Evolutionary conservation across 1,140 invertebrate genomes (phyloP), one percentile per base, ranked within the genome.

Genomic region (Diachasma alloeum): DNA sequence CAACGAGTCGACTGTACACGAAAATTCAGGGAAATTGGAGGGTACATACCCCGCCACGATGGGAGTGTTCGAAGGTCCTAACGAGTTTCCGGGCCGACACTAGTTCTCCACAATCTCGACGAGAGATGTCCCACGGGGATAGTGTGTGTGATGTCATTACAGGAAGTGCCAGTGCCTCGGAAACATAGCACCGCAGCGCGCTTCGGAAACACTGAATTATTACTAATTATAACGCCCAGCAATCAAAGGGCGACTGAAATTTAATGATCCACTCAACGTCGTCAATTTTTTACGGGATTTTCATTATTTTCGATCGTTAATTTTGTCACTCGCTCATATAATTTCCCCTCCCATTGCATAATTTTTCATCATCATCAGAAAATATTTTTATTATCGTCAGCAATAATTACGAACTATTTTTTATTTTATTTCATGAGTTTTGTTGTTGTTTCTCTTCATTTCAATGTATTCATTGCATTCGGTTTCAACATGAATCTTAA

Each of bases 111-210:
- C 59, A 63, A 63, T 63, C 59, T 63, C 59, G 59, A 5, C 8
- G 15, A 26, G 59, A 31, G 59, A 26, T 22, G 26, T 9, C 22
- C 59, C 15, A 9, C 15, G 59, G 24, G 59, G 22, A 15, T 31
- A 24, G n/a, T 56, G 59, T 59, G 53, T 63, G 59, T 63, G 59
- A 63, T 63, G 59, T 63, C 59, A 15, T 63, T 63, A 63, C 59
- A 4, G 59, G 59, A 63, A 63, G 59, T 63, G 48, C 39, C 48
- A 56, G n/a, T 56, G 59, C 22, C 19, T 24, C 59, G 59, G 59
- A 63, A 19, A 63, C 26, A 63, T 11, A 24, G 22, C 22, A 10
- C 59, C 26, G 22, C 6, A 63, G 59, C 22, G 22, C 22, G 10
- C 0, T 63, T 63, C 59, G 59, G 59, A 26, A 63, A 63, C 59